Conservation (phyloP, 1,140 invertebrate genomes). For the Tetraneura akinire region DNA sequence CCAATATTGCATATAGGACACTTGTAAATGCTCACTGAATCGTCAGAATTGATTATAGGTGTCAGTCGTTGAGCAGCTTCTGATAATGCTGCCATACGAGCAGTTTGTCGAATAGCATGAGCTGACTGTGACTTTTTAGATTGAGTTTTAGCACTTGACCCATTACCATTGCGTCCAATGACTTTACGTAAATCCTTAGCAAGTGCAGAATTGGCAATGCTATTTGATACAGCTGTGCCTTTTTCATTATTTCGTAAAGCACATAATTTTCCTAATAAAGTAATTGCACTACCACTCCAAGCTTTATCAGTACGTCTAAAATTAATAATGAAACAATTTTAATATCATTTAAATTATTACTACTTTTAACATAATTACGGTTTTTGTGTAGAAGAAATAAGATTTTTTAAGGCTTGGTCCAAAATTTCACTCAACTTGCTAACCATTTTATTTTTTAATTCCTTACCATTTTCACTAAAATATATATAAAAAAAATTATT, state of each 20-base stretch:
- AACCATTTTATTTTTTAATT: slow-evolving; percentile 48
- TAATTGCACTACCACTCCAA: slow-evolving; percentile 51
- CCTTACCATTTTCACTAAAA: slow-evolving; percentile 46
- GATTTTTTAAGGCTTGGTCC: slow-evolving; percentile 48
- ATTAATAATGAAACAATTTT: background rate
- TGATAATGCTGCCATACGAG: slow-evolving; percentile 33
- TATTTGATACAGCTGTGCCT: slow-evolving; percentile 37
- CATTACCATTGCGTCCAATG: slow-evolving; percentile 35
- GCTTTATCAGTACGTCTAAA: slow-evolving; percentile 29
- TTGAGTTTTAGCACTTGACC: slow-evolving; percentile 6
- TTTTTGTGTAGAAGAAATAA: slow-evolving; percentile 49
- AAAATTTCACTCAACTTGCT: slow-evolving; percentile 46
- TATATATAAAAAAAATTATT: background rate
- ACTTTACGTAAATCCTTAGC: slow-evolving; percentile 42
- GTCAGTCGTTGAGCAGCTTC: slow-evolving; percentile 35
- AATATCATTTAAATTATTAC: no score
- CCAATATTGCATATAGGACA: slow-evolving; percentile 45
- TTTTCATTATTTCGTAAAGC: slow-evolving; percentile 47
- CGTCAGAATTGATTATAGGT: slow-evolving; percentile 9
- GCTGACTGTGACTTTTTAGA: slow-evolving; percentile 28
- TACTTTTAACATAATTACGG: slow-evolving; percentile 1
- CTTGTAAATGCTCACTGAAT: slow-evolving; percentile 35
- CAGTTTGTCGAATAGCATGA: slow-evolving; percentile 34
- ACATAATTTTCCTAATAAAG: slow-evolving; percentile 53
- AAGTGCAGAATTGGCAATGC: slow-evolving; percentile 41